Base-by-base conservation (phyloP, 2,113 vertebrate genomes). In the Climacteris rufus region DNA sequence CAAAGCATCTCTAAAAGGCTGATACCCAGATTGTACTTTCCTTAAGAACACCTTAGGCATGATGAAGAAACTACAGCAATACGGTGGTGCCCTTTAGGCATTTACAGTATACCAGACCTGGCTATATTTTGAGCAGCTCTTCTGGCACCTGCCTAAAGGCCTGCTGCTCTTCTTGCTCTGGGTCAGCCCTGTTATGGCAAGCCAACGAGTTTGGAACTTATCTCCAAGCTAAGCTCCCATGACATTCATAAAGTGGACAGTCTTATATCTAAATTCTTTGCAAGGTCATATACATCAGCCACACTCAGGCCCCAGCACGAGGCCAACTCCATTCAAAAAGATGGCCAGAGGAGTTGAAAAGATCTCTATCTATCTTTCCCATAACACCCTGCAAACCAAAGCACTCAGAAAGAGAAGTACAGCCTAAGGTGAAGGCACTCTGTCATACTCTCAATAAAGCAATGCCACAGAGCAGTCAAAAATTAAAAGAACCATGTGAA, bases 171-270 rank as follows among this genome's bases (percentile, higher is more conserved):
- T 77, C 59, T 72, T 78, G 54, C 8, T 81, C 87, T 54, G 35
- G 16, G 57, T 47, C 64, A 71, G 72, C 44, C 63, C 5, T 2
- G 0, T 19, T 31, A 63, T 0, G 0, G 35, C 33, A 81, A 74
- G 23, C 24, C 64, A 90, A 19, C 7, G 22, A 70, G 28, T 25
- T 13, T 54, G 64, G 64, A 56, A 57, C 27, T 81, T 31, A 24
- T 1, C 69, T 75, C 60, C 3, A 1, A 66, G 35, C 18, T 72
- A 89, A 76, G 25, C 15, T 61, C 40, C 39, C 0, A 0, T 13
- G 52, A 42, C 30, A 53, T 40, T 89, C 28, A 52, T 31, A 40
- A 75, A 78, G 44, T 23, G 22, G 4, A 33, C 30, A 22, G n/a
- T 13, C 35, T 50, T 14, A 21, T 33, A 88, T 10, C 21, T 42